phyloP scores from a whole-genome alignment of 2,888 invertebrate genomes.

The Tenodera sinensis region DNA sequence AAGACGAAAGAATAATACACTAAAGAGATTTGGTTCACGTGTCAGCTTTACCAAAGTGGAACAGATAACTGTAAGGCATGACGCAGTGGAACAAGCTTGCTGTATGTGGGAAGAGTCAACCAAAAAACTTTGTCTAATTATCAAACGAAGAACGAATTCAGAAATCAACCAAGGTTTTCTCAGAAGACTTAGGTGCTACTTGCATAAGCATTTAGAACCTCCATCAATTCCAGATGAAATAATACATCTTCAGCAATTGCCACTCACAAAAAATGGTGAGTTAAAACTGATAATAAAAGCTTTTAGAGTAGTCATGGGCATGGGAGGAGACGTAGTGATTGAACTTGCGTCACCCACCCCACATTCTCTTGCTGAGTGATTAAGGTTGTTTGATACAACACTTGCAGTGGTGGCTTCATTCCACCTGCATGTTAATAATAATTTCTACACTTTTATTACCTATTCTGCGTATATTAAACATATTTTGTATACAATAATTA shows the following conservation, averaged over 20 bases:
- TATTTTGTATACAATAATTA: no score
- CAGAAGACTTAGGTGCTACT: slow-evolving; percentile 4
- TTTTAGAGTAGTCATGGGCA: no score
- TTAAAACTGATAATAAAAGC: background rate
- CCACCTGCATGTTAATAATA: no score
- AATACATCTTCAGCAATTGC: slow-evolving; percentile 55
- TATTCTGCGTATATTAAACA: no score
- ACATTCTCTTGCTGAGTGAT: no score
- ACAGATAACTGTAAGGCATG: slow-evolving; percentile 46
- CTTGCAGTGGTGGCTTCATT: no score
- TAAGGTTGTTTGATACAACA: no score
- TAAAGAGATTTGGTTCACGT: slow-evolving; percentile 76
- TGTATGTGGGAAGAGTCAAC: slow-evolving; percentile 54
- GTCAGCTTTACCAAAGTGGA: slow-evolving; percentile 60
- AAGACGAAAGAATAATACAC: slow-evolving; percentile 63
- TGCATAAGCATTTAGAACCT: slow-evolving; percentile 7
- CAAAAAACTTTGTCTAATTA: slow-evolving; percentile 51
- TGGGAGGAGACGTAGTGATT: no score
- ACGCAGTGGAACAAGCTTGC: slow-evolving; percentile 50
- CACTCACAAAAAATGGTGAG: slow-evolving; percentile 68
- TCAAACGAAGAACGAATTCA: slow-evolving; percentile 38
- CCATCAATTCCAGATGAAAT: slow-evolving; percentile 57
- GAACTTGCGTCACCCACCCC: no score
- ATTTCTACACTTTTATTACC: no score
- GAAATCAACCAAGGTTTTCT: background rate